Base-by-base conservation (phyloP, 2,888 invertebrate genomes). In the Trichopoda pennipes region DNA sequence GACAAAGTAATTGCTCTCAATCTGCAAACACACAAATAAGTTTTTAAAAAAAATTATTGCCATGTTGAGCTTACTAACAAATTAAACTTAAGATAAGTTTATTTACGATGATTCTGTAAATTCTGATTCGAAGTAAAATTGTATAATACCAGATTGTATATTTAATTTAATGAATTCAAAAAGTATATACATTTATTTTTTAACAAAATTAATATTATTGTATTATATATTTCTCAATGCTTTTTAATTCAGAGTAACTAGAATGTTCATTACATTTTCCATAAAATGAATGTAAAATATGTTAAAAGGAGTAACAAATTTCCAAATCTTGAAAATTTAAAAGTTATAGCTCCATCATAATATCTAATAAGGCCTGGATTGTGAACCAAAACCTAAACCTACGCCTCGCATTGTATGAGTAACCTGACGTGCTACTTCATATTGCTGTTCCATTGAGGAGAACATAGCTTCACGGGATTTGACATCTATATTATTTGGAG, bases 401-500 rank as follows among this genome's bases (percentile, higher is more conserved):
- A 96, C 95, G 0, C 96, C 96, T 1, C 98, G 93, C 93, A 98
- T 98, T 12, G 98, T 98, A 92, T 99, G 99, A 0, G 99, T 99
- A 21, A 97, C 96, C 84, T 98, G 96, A 44, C 99, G 93, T 0
- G 99, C 99, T 69, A 97, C 97, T 91, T 98, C 98, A 89, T 99
- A 99, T 90, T 99, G 98, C 85, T 96, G 96, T 89, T 99, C 98
- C 95, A 99, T 96, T 64, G 96, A 95, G 85, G 94, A 94, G 91
- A 99, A 98, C 93, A 98, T 94, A 89, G 98, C 97, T 87, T 97
- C 95, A 0, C 91, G 89, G 23, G 89, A 88, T 76, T 90, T 90
- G 1, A 90, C 89, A 85, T 90, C 90, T 6, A 86, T 85, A 10
- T 86, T 86, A 14, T 53, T 84, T 4, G 76, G 58, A 23, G 84